phyloP scores from a whole-genome alignment of 2,797 vertebrate genomes.

The Lateolabrax maculatus region DNA sequence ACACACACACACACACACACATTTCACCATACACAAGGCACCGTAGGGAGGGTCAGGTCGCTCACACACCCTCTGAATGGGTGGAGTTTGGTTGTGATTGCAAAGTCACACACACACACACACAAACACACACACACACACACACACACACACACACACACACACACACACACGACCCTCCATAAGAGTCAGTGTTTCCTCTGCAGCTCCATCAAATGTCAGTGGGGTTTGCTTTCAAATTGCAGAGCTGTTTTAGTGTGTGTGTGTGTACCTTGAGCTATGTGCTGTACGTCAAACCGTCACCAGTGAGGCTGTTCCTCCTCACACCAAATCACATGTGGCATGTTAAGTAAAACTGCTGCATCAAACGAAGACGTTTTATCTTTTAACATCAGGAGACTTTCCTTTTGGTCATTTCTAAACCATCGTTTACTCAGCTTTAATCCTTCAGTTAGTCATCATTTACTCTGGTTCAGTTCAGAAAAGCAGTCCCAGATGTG shows the following conservation, averaged over 20 bases:
- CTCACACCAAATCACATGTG: too few species aligned
- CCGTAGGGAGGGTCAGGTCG: conserved; percentile 21
- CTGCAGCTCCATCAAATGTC: conserved; percentile 65
- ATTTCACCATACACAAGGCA: conserved; percentile 37
- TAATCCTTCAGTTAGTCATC: not conserved
- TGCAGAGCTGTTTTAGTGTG: conserved; percentile 9
- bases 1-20: conserved; percentile 42
- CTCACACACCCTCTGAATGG: conserved; percentile 62
- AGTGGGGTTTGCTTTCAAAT: conserved; percentile 64
- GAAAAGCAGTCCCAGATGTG: not conserved
- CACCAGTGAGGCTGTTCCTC: not conserved
- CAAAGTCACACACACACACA: conserved; percentile 38
- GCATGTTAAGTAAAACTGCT: too few species aligned
- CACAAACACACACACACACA: too few species aligned
- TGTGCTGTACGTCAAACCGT: conserved; percentile 6
- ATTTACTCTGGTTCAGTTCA: not conserved
- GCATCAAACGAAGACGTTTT: not conserved
- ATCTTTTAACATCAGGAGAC: not conserved
- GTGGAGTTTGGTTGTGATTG: conserved; percentile 71
- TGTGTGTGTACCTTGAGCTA: conserved; percentile 10
- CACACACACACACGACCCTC: conserved; percentile 18
- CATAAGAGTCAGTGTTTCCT: conserved; percentile 20
- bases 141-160: conserved; percentile 18
- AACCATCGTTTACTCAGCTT: not conserved
- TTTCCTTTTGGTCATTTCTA: not conserved